phyloP scores from a whole-genome alignment of 2,888 invertebrate genomes.

The Morinoia aosen region DNA sequence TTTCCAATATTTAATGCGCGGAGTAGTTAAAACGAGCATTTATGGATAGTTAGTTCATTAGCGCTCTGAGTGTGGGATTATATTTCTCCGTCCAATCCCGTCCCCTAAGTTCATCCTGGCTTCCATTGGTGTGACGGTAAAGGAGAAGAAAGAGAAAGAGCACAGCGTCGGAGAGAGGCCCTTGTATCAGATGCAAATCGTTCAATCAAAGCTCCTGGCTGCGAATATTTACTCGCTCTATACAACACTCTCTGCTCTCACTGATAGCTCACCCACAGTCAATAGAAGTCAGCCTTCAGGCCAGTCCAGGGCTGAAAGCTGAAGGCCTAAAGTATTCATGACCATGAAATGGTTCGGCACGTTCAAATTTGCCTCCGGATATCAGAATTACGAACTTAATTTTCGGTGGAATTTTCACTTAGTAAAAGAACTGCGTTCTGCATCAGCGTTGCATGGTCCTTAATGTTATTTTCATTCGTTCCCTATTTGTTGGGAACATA shows the following conservation, averaged over 20 bases:
- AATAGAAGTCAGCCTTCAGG: neutral
- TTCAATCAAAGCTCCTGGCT: neutral
- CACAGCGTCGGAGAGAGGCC: neutral
- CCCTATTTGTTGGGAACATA: neutral
- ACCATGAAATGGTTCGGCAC: neutral
- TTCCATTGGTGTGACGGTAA: no score
- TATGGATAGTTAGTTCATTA: no score
- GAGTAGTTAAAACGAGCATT: no score
- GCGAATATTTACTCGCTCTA: neutral
- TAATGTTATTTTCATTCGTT: neutral
- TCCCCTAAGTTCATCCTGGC: no score
- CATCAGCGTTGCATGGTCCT: neutral
- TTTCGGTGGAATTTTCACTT: neutral
- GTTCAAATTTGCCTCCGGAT: neutral
- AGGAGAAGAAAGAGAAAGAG: neutral
- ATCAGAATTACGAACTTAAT: neutral
- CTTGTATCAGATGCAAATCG: constrained; percentile 15
- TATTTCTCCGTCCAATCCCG: no score
- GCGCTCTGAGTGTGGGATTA: no score
- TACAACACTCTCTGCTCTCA: neutral
- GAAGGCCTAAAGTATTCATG: neutral
- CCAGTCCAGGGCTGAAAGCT: neutral
- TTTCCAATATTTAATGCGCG: no score
- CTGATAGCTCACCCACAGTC: constrained; percentile 1
- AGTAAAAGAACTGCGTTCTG: neutral